Evolutionary conservation across 2,888 invertebrate species (phyloP).

Genomic region (Bursaphelenchus okinawaensis): DNA sequence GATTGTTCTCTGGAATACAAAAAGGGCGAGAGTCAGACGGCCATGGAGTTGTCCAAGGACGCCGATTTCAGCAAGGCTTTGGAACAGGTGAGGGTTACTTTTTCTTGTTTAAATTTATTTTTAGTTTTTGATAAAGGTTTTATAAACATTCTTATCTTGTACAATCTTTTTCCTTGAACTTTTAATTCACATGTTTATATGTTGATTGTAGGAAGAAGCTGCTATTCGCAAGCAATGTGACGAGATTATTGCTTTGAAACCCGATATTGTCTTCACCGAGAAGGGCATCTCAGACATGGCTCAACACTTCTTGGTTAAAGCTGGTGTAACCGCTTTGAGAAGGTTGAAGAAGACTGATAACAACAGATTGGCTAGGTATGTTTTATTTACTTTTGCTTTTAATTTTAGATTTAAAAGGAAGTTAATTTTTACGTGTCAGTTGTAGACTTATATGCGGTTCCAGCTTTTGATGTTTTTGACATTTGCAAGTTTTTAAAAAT

Average conservation of each 20-base stretch:
- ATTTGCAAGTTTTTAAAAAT: no score
- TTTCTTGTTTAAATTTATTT: neutral
- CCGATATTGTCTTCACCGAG: constrained; percentile 93
- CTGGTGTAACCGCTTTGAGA: constrained; percentile 65
- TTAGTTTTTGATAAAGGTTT: neutral
- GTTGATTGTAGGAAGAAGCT: constrained; percentile 72
- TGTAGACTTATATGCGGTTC: no score
- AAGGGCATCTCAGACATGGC: constrained; percentile 78
- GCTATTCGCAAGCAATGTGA: constrained; percentile 80
- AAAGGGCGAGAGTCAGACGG: constrained; percentile 68
- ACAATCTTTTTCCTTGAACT: constrained; percentile 4
- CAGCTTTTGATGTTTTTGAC: no score
- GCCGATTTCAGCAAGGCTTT: constrained; percentile 89
- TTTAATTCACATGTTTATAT: neutral
- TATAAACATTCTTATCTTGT: constrained; percentile 2
- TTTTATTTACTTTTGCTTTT: neutral
- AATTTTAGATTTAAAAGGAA: neutral
- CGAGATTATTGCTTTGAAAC: constrained; percentile 85
- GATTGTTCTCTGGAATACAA: constrained; percentile 97
- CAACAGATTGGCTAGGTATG: constrained; percentile 79
- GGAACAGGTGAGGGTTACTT: constrained; percentile 64
- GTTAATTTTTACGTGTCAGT: no score
- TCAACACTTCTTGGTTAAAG: constrained; percentile 64
- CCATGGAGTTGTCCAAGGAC: constrained; percentile 81
- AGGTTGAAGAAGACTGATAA: constrained; percentile 91